phyloP scores from a whole-genome alignment of 2,797 vertebrate species.

The Merluccius polli region DNA sequence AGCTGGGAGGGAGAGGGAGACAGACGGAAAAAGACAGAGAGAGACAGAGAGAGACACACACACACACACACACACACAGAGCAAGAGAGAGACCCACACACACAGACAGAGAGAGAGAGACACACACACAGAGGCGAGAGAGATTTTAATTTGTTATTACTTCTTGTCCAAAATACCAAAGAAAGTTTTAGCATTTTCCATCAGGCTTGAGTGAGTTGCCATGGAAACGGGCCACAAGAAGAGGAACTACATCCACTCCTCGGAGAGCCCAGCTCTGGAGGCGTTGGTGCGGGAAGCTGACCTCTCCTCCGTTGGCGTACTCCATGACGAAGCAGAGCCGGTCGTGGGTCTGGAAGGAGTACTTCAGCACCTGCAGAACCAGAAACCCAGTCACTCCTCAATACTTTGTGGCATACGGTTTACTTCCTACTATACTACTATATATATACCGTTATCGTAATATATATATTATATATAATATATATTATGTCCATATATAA shows the following conservation, averaged over 20 bases:
- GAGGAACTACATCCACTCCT: neutral
- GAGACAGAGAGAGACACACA: neutral
- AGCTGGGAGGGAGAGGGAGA: neutral
- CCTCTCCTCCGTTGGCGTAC: slow-evolving; percentile 83
- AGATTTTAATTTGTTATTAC: no score
- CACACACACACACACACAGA: no score
- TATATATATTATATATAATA: no score
- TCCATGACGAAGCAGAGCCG: slow-evolving; percentile 86
- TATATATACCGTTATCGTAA: neutral
- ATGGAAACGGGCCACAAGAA: no score
- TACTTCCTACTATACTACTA: neutral
- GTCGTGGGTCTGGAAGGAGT: slow-evolving; percentile 84
- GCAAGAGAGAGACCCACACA: no score
- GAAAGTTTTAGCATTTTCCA: no score
- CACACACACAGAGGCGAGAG: no score
- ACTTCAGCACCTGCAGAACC: slow-evolving; percentile 70
- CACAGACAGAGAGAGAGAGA: no score
- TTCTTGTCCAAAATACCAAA: no score
- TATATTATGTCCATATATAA: neutral
- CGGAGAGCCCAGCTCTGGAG: neutral
- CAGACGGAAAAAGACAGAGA: neutral
- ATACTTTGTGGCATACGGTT: neutral
- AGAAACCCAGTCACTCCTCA: neutral
- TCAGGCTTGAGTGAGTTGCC: no score
- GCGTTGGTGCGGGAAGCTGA: slow-evolving; percentile 22